phyloP scores from a whole-genome alignment of 2,888 invertebrate species.

The Germaria angustata region DNA sequence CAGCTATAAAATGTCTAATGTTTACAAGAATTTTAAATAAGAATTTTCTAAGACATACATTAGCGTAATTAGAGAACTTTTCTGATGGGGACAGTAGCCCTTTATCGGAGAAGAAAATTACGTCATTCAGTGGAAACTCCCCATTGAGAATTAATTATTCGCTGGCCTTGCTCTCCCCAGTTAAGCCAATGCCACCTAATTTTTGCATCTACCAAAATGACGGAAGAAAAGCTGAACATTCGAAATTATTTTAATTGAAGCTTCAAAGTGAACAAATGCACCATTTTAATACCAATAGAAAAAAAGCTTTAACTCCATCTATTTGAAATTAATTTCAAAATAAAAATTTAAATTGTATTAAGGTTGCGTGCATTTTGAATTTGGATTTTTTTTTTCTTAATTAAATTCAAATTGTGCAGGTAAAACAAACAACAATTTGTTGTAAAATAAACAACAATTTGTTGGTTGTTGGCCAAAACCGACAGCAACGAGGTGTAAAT shows the following conservation, averaged over 20 bases:
- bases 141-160: no score
- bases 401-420: conserved; percentile 5
- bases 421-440: conserved; percentile 2
- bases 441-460: conserved; percentile 18
- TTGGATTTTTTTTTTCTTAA: background rate
- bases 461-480: conserved; percentile 1
- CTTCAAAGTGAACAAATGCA: background rate
- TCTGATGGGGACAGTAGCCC: no score
- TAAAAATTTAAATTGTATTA: conserved; percentile 2
- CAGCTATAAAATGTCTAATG: no score
- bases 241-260: background rate
- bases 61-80: no score
- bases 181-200: no score
- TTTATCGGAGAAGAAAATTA: no score
- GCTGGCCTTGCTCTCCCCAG: no score
- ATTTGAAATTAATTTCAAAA: background rate
- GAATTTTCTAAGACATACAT: no score
- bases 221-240: background rate
- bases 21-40: no score
- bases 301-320: background rate
- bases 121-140: no score
- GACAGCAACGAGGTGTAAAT: conserved; percentile 52
- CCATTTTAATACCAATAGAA: background rate
- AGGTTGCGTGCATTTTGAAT: conserved; percentile 1
- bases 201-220: background rate